These are phyloP conservation scores for Bembecia ichneumoniformis DNA, from an alignment of 2,888 invertebrate species.

Conservation along the genomic window DNA sequence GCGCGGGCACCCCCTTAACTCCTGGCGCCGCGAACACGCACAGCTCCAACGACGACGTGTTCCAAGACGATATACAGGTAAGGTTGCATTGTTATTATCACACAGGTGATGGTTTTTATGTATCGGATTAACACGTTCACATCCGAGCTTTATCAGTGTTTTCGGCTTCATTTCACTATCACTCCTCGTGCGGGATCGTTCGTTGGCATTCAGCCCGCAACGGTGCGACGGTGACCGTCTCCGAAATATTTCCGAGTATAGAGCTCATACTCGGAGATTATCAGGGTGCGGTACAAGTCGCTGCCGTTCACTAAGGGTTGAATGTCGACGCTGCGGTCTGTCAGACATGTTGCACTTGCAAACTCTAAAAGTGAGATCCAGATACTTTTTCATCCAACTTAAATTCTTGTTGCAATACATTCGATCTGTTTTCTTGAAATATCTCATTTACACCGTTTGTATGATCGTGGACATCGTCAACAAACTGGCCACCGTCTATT, in stretches of 20 bases:
- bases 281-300: conserved; percentile 30
- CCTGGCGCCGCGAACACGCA: conserved; percentile 53
- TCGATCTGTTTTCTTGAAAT: no score
- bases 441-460: no score
- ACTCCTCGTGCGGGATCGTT: conserved; percentile 12
- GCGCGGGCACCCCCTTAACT: conserved; percentile 59
- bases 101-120: conserved; percentile 51
- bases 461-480: no score
- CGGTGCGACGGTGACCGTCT: conserved; percentile 27
- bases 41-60: conserved; percentile 63
- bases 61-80: conserved; percentile 64
- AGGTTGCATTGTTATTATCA: conserved; percentile 16
- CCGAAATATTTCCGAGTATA: conserved; percentile 50
- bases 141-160: conserved; percentile 43
- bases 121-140: conserved; percentile 64
- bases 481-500: no score
- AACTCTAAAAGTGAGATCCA: background rate
- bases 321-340: conserved; percentile 18
- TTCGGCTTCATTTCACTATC: conserved; percentile 38
- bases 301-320: conserved; percentile 18
- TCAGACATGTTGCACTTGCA: background rate
- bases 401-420: no score
- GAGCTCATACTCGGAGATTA: conserved; percentile 64
- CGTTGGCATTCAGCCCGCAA: conserved; percentile 20
- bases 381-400: background rate